Evolutionary conservation across 2,113 vertebrate species (phyloP).

Genomic region (Labeo rohita): DNA sequence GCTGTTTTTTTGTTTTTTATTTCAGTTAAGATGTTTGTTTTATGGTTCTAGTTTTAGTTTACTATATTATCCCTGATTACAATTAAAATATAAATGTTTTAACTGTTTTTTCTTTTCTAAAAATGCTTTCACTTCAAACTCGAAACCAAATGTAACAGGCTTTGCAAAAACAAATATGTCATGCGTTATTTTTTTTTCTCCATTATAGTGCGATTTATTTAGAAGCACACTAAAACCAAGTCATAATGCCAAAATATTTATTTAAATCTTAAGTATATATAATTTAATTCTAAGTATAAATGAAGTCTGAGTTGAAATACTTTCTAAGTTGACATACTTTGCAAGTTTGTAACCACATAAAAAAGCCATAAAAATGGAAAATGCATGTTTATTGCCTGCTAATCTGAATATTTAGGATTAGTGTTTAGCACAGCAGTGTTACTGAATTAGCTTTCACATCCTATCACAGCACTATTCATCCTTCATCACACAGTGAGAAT

Average conservation of each 20-base stretch:
- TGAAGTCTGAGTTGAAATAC: not conserved
- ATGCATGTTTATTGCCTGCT: not conserved
- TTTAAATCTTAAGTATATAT: not conserved
- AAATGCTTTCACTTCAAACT: not conserved
- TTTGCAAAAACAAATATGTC: too few relatives aligned
- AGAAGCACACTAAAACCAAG: not conserved
- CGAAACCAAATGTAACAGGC: too few relatives aligned
- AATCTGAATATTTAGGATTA: not conserved
- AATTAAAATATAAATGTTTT: too few relatives aligned
- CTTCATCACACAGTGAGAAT: slow-evolving; percentile 27
- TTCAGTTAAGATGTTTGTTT: too few relatives aligned
- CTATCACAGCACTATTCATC: not conserved
- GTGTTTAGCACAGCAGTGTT: not conserved
- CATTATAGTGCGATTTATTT: too few relatives aligned
- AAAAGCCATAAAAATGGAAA: not conserved
- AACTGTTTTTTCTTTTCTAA: not conserved
- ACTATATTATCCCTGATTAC: not conserved
- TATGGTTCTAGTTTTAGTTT: not conserved
- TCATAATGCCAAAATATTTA: not conserved
- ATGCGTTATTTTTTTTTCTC: too few relatives aligned
- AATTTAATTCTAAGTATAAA: not conserved
- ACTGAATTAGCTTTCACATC: slow-evolving; percentile 1
- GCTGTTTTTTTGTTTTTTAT: too few relatives aligned
- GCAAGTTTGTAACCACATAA: not conserved
- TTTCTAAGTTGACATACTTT: not conserved